Evolutionary conservation across 2,797 vertebrate genomes (phyloP), one percentile per base, ranked within the genome.

Genomic region (Periophthalmus magnuspinnatus): DNA sequence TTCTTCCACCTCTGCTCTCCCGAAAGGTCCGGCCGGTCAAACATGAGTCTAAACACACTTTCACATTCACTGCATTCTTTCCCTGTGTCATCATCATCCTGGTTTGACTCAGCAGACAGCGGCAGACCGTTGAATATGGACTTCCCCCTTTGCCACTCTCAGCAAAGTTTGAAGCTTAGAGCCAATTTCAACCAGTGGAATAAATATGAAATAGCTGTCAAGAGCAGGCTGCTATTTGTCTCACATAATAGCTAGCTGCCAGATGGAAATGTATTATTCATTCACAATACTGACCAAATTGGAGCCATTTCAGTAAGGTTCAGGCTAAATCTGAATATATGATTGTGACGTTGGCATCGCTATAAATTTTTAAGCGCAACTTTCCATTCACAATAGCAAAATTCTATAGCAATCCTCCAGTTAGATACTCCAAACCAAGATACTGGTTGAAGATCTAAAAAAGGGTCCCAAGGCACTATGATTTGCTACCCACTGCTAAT

Each of bases 1-100:
- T 28, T 64, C 13, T 17, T 48, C 62, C 69, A 84, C 32, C 41
- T 54, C 65, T 70, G 69, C 58, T 72, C 62, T 65, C 22, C 55
- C 71, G 74, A 10, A 34, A 60, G 69, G 72, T 81, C 80, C 65
- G 61, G 50, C 22, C 70, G 67, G 71, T 79, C 71, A 72, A 66
- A 73, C 63, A 69, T 71, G 64, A 24, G 52, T 8, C 58, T 41
- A 71, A 58, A 50, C 17, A 19, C 57, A 69, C 33, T 55, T 65
- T 68, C 48, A 72, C 38, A 59, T 78, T 85, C 76, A 52, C 70
- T 55, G 17, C 76, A 78, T 70, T 76, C 21, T 36, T 68, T 33
- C 56, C 28, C 54, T 32, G 70, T 57, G 66, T 65, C 63, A 65
- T 1, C 6, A 74, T 58, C 59, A 64, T 70, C 50, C 70, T 63